A percentile compares a stretch with the other conserved stretches of the same genome.
These are phyloP conservation scores for Ruditapes philippinarum DNA, from an alignment of 1,140 invertebrate genomes.

Conservation along the genomic window DNA sequence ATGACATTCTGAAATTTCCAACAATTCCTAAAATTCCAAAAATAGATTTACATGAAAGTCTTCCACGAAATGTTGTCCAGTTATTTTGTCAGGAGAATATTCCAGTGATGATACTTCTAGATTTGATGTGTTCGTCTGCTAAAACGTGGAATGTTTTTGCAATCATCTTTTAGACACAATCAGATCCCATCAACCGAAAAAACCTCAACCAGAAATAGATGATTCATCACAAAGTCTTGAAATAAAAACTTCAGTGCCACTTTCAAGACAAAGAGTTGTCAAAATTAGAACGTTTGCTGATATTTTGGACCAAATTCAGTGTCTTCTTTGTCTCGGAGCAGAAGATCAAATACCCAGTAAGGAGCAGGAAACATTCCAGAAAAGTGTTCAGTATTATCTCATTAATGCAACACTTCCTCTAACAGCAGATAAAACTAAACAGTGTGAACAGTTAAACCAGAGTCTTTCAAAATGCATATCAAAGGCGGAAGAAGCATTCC, in stretches of 20 bases:
- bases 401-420: slow-evolving; percentile 70
- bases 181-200: slow-evolving; percentile 51
- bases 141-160: slow-evolving; percentile 80
- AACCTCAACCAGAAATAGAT: not conserved
- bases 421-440: slow-evolving; percentile 61
- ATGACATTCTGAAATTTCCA: slow-evolving; percentile 78
- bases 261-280: slow-evolving; percentile 41
- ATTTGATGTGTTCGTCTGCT: slow-evolving; percentile 80
- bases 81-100: slow-evolving; percentile 75
- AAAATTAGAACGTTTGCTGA: slow-evolving; percentile 54
- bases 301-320: slow-evolving; percentile 69
- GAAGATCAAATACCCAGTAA: slow-evolving; percentile 54
- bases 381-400: slow-evolving; percentile 59
- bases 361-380: slow-evolving; percentile 42
- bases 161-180: slow-evolving; percentile 80
- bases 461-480: slow-evolving; percentile 66
- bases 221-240: slow-evolving; percentile 10
- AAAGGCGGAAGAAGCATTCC: slow-evolving; percentile 68
- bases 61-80: slow-evolving; percentile 65
- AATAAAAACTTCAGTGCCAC: not conserved
- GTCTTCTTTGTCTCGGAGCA: slow-evolving; percentile 67
- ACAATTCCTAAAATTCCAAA: slow-evolving; percentile 73
- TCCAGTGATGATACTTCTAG: slow-evolving; percentile 78
- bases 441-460: slow-evolving; percentile 48
- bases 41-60: slow-evolving; percentile 48